Conservation (phyloP, 2,888 invertebrate genomes). For the Hyppa rectilinea region DNA sequence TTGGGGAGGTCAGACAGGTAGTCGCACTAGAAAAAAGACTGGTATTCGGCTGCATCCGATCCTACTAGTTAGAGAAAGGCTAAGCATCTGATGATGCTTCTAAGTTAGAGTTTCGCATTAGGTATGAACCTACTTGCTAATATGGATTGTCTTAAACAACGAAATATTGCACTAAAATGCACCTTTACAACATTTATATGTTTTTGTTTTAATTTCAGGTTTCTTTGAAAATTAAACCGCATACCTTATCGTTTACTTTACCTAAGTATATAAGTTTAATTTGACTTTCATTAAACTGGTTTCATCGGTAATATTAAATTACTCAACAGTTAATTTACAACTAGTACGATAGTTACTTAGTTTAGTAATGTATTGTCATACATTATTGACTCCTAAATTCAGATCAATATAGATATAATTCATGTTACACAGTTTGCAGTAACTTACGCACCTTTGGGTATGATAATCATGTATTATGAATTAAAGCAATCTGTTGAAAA, state of each 20-base stretch:
- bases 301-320: neutral
- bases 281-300: neutral
- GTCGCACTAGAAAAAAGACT: too few species aligned
- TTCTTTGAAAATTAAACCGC: neutral
- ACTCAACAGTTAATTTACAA: neutral
- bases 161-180: neutral
- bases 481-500: too few species aligned
- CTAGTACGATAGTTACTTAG: neutral
- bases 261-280: neutral
- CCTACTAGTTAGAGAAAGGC: too few species aligned
- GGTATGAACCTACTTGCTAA: neutral
- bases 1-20: too few species aligned
- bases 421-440: neutral
- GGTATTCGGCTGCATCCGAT: too few species aligned
- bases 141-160: neutral
- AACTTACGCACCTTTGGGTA: neutral
- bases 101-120: neutral
- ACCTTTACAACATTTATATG: neutral
- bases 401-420: conserved; percentile 20
- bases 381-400: conserved; percentile 1
- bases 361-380: neutral
- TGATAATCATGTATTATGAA: conserved; percentile 26
- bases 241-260: neutral
- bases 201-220: neutral
- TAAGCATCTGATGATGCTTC: too few species aligned